These are phyloP conservation scores for Danio rerio DNA, from an alignment of 2,113 vertebrate genomes.

Conservation along the genomic window DNA sequence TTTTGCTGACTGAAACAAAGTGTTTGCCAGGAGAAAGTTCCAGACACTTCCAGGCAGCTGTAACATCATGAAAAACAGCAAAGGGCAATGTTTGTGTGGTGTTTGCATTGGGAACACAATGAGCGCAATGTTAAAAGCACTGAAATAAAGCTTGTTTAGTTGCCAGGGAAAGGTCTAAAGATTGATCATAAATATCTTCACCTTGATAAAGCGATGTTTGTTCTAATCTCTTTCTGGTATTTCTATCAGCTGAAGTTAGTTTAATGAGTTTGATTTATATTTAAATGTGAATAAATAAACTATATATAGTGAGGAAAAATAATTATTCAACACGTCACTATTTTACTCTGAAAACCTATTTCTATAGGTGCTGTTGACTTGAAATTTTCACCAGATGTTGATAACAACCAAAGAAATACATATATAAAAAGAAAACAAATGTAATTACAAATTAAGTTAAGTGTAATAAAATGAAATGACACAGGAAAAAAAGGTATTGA, in stretches of 20 bases:
- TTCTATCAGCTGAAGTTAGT: not conserved
- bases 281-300: too few relatives aligned
- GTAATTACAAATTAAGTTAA: too few relatives aligned
- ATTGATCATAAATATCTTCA: not conserved
- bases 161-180: not conserved
- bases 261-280: not conserved
- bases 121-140: not conserved
- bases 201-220: not conserved
- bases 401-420: too few relatives aligned
- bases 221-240: not conserved
- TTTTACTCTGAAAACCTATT: too few relatives aligned
- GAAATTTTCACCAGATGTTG: too few relatives aligned
- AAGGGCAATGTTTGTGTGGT: not conserved
- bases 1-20: not conserved
- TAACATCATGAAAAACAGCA: not conserved
- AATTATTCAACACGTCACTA: too few relatives aligned
- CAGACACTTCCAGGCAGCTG: slow-evolving; percentile 10
- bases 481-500: too few relatives aligned
- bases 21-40: not conserved
- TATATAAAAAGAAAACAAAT: too few relatives aligned
- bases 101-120: not conserved
- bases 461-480: too few relatives aligned
- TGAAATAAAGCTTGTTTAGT: not conserved
- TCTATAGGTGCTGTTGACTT: too few relatives aligned
- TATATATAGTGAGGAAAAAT: too few relatives aligned